Base-by-base conservation (phyloP, 1,140 invertebrate species). In the Brachionus koreanus region DNA sequence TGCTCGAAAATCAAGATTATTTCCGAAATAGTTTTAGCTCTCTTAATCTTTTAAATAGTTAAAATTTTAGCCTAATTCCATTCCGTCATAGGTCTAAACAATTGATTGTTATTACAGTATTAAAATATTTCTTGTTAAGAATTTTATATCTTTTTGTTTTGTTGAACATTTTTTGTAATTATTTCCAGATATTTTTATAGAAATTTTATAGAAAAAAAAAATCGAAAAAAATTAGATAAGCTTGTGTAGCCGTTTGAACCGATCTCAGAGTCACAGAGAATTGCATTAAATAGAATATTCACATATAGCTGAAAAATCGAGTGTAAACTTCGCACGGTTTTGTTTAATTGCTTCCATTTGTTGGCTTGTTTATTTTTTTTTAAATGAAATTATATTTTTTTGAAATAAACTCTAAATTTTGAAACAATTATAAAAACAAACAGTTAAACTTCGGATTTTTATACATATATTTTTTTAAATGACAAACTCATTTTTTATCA, bases 331-430 rank as follows among this genome's bases (percentile, higher is more conserved):
- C 16, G 19, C 19, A 57, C 49, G 49, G 19, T 57, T 57, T 57
- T 57, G 49, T 57, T 25, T 19, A 19, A 19, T 19, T 57, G 49
- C 33, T 65, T 65, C 63, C 25, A 33, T 33, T 1, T 65, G 63
- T 33, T 37, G 25, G 33, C 33, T 33, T 37, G 10, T 65, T 37
- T 37, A 65, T 65, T 33, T 65, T n/a, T 65, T 65, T 65, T 65
- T 65, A 57, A 57, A 57, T 57, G 16, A 57, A 57, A 57, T 65
- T 12, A 65, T 65, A 65, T 65, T 65, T 65, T 65, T 65, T 65
- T 65, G 63, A 65, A 65, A 65, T 65, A 65, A 65, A 65, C 63
- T 65, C 33, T 65, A 65, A 65, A 65, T 37, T 33, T 13, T 33
- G 33, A 65, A 65, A 33, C n/a, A 65, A 65, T 33, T 33, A 65